phyloP scores from a whole-genome alignment of 2,797 vertebrate species.

The Nannoperca obscura region DNA sequence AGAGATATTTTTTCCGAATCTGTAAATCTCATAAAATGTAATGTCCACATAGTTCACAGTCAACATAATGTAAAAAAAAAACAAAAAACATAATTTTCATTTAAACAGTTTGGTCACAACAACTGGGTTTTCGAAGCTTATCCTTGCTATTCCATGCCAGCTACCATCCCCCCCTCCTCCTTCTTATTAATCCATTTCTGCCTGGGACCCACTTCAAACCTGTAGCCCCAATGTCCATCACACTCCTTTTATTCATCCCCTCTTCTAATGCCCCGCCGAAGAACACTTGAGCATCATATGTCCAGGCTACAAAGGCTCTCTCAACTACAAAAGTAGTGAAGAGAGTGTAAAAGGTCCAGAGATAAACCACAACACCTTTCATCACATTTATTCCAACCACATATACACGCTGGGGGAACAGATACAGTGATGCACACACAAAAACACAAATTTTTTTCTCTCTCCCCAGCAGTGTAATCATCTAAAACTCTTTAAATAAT shows the following conservation, averaged over 20 bases:
- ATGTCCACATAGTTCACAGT: conserved; percentile 38
- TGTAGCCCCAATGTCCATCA: conserved; percentile 54
- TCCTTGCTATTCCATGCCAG: conserved; percentile 8
- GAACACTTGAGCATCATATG: conserved; percentile 77
- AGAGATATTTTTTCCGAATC: conserved; percentile 17
- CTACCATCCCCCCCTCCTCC: neutral
- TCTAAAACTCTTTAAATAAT: conserved; percentile 62
- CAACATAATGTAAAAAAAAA: neutral
- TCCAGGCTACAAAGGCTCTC: conserved; percentile 75
- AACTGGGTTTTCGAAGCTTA: conserved; percentile 25
- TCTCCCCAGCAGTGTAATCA: conserved; percentile 40
- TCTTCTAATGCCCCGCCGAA: conserved; percentile 64
- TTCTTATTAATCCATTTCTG: conserved; percentile 56
- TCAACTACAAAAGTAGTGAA: conserved; percentile 75
- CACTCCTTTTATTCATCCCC: conserved; percentile 54
- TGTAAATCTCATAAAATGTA: conserved; percentile 43
- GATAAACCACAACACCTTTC: conserved; percentile 61
- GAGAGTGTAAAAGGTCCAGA: conserved; percentile 58
- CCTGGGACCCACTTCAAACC: conserved; percentile 52
- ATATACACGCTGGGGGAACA: conserved; percentile 7
- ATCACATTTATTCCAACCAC: conserved; percentile 57
- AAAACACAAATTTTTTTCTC: conserved; percentile 20
- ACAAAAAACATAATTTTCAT: conserved; percentile 13
- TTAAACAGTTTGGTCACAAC: conserved; percentile 28
- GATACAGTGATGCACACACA: conserved; percentile 4